These are phyloP conservation scores for Phania funesta DNA, from an alignment of 2,888 invertebrate species.

Conservation along the genomic window DNA sequence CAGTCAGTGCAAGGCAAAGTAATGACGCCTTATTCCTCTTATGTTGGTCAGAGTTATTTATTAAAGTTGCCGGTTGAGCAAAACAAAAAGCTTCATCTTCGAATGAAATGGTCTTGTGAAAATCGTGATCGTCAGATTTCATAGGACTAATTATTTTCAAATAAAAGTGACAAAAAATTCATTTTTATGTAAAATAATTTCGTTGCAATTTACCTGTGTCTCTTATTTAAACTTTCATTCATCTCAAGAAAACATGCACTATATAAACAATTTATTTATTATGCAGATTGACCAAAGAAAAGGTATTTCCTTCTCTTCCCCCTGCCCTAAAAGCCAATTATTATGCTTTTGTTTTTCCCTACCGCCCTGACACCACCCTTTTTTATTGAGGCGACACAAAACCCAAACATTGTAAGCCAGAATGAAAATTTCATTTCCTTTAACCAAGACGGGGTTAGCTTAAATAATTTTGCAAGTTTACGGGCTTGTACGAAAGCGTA, in stretches of 20 bases:
- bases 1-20: no score
- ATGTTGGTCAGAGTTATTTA: no score
- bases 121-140: no score
- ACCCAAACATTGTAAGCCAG: constrained; percentile 20
- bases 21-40: no score
- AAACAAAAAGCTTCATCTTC: no score
- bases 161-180: no score
- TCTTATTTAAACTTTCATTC: no score
- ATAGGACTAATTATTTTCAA: no score
- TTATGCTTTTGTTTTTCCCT: background rate
- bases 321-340: background rate
- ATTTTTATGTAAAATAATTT: no score
- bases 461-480: background rate
- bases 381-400: constrained; percentile 3
- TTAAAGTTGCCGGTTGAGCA: no score
- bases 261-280: constrained; percentile 41
- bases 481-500: background rate
- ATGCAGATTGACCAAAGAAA: background rate
- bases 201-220: no score
- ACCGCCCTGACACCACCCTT: constrained; percentile 46
- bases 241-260: constrained; percentile 41
- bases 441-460: constrained; percentile 30
- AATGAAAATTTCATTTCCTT: constrained; percentile 35
- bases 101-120: no score
- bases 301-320: background rate